phyloP scores from a whole-genome alignment of 2,113 vertebrate genomes.

The Crotalus tigris region DNA sequence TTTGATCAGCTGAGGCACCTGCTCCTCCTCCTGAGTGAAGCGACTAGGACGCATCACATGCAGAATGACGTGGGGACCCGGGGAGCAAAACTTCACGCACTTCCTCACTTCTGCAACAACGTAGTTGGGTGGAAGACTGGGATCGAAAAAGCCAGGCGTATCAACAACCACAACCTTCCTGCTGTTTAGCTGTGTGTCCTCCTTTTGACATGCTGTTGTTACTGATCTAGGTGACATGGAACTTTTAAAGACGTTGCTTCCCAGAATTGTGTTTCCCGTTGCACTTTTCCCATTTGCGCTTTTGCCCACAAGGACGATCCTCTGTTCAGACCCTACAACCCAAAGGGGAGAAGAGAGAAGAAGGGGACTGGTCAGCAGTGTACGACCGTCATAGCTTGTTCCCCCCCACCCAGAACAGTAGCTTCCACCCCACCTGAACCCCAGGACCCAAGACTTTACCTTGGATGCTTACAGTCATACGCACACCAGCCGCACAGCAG shows the following conservation, averaged over 20 bases:
- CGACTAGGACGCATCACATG: background rate
- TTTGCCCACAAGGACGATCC: background rate
- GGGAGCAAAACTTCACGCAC: background rate
- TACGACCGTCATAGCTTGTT: no score
- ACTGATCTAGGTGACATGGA: conserved; percentile 42
- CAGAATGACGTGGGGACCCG: background rate
- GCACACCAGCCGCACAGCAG: no score
- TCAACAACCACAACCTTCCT: conserved; percentile 60
- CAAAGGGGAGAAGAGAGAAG: no score
- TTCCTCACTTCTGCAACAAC: background rate
- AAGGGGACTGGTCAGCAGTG: no score
- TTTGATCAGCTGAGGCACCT: background rate
- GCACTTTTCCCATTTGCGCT: conserved; percentile 45
- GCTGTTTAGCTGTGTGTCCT: conserved; percentile 19
- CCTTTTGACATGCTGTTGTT: conserved; percentile 56
- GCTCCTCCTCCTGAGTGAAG: background rate
- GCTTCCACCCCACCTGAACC: no score
- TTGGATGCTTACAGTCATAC: no score
- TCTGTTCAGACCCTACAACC: no score
- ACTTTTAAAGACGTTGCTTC: background rate
- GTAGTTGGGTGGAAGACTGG: no score
- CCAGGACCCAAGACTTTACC: no score
- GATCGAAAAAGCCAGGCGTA: conserved; percentile 52
- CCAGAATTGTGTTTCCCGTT: conserved; percentile 26
- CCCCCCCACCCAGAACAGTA: no score